Evolutionary conservation across 2,797 vertebrate genomes (phyloP), one percentile per base, ranked within the genome.

Genomic region (Tokudaia tokunoshimensis): DNA sequence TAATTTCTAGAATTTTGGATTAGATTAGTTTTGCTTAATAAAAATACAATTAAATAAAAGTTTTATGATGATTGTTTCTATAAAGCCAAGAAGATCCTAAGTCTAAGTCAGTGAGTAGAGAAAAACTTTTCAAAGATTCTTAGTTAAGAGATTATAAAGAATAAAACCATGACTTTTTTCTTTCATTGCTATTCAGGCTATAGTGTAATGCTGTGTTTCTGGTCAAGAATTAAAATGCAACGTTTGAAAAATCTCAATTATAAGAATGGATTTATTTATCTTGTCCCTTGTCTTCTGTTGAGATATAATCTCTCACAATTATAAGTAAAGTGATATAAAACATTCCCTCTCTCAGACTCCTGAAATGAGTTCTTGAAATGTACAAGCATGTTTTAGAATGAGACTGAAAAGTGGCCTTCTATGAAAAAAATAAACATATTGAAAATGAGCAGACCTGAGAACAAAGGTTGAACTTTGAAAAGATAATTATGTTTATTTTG

Each of bases 1-100:
- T 90, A 95, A 97, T 96, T 57, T 97, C 57, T 92, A 52, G 9
- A 95, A 97, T 97, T 97, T 98, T 97, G 98, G 97, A 95, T 96
- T 94, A 94, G 26, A 83, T 97, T 94, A 92, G 88, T 14, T 86
- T 97, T 96, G 20, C 15, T 70, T 76, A 97, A 95, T 84, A 97
- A 92, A 97, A 96, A 74, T 92, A 41, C 41, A 97, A 92, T 97
- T 97, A 95, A 96, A 95, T 96, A 10, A 85, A 84, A 87, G 4
- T 34, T 92, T 61, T 92, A 50, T 94, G 52, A 96, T 94, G 74
- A 41, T 87, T 86, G 97, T 97, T 97, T n/a, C 79, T 95, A 5
- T 92, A 92, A 89, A 94, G 3, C 94, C 89, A 92, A 79, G 67
- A 89, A 0, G 86, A 89, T 82, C 31, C 92, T 91, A 57, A 79